A percentile compares a stretch with the other conserved stretches of the same genome.
These are phyloP conservation scores for Protodeltote pygarga DNA, from an alignment of 2,888 invertebrate genomes.

Conservation along the genomic window DNA sequence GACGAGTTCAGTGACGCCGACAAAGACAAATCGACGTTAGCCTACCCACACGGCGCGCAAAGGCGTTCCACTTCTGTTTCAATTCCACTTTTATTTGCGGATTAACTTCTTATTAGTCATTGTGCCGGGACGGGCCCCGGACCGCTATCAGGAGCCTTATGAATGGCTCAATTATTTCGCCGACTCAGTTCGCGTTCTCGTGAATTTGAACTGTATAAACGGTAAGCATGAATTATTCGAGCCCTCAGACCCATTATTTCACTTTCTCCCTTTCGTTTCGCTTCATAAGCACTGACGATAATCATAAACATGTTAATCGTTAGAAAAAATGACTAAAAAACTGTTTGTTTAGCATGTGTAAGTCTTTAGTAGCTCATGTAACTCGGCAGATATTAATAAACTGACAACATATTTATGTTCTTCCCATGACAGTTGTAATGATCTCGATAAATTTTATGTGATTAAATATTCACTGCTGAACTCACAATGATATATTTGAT, in stretches of 20 bases:
- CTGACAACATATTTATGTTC: slow-evolving; percentile 78
- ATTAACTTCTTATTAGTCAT: slow-evolving; percentile 87
- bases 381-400: slow-evolving; percentile 70
- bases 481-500: slow-evolving; percentile 57
- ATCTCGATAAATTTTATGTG: slow-evolving; percentile 70
- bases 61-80: slow-evolving; percentile 86
- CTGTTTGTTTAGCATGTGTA: slow-evolving; percentile 68
- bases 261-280: slow-evolving; percentile 22
- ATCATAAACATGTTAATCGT: slow-evolving; percentile 57
- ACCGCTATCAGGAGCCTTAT: slow-evolving; percentile 84
- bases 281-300: slow-evolving; percentile 28
- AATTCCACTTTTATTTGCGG: slow-evolving; percentile 87
- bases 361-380: slow-evolving; percentile 61
- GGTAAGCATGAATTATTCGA: slow-evolving; percentile 52
- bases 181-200: slow-evolving; percentile 65
- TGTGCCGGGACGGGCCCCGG: slow-evolving; percentile 73
- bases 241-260: slow-evolving; percentile 38
- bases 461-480: slow-evolving; percentile 61
- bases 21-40: slow-evolving; percentile 87
- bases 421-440: slow-evolving; percentile 68
- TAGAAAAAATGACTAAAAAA: slow-evolving; percentile 53
- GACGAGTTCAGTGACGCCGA: slow-evolving; percentile 87
- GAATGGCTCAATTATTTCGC: slow-evolving; percentile 85
- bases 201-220: slow-evolving; percentile 54
- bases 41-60: slow-evolving; percentile 85